Evolutionary conservation across 2,797 vertebrate genomes (phyloP).

Genomic region (Gastrophryne carolinensis): DNA sequence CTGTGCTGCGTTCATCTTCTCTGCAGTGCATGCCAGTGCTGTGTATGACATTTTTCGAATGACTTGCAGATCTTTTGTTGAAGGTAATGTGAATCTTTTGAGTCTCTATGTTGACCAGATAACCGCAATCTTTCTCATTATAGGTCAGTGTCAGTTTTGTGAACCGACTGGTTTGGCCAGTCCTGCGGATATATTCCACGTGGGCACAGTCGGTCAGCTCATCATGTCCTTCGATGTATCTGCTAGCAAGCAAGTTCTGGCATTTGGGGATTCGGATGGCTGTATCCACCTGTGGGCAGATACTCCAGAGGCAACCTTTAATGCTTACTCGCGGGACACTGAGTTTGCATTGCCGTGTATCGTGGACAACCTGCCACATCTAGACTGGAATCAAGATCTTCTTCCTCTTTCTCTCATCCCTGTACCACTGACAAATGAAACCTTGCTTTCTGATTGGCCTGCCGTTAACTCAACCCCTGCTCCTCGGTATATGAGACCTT

Average conservation of each 20-base stretch:
- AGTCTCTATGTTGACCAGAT: too few species aligned
- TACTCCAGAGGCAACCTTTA: slow-evolving; percentile 87
- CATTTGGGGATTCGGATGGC: slow-evolving; percentile 93
- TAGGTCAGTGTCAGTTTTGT: slow-evolving; percentile 97
- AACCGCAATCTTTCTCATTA: rapidly evolving
- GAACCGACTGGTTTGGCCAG: slow-evolving; percentile 94
- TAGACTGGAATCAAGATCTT: slow-evolving; percentile 96
- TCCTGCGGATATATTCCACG: slow-evolving; percentile 90
- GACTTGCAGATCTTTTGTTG: too few species aligned
- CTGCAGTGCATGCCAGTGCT: too few species aligned
- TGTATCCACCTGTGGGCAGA: slow-evolving; percentile 95
- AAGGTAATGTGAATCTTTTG: too few species aligned
- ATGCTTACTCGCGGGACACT: slow-evolving; percentile 89
- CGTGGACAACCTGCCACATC: slow-evolving; percentile 88
- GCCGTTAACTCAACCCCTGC: slow-evolving; percentile 77
- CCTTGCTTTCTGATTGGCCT: slow-evolving; percentile 89
- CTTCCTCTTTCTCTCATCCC: slow-evolving; percentile 91
- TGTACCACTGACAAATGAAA: slow-evolving; percentile 84
- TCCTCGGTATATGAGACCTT: slow-evolving; percentile 74
- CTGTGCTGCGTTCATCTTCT: too few species aligned
- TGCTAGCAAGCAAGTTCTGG: slow-evolving; percentile 90
- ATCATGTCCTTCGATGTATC: slow-evolving; percentile 97
- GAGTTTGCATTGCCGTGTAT: slow-evolving; percentile 92
- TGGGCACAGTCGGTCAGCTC: slow-evolving; percentile 92
- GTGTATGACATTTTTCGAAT: too few species aligned